A percentile compares a stretch with the other conserved stretches of the same genome.
phyloP scores from a whole-genome alignment of 2,797 vertebrate genomes.

The Bradypus variegatus region DNA sequence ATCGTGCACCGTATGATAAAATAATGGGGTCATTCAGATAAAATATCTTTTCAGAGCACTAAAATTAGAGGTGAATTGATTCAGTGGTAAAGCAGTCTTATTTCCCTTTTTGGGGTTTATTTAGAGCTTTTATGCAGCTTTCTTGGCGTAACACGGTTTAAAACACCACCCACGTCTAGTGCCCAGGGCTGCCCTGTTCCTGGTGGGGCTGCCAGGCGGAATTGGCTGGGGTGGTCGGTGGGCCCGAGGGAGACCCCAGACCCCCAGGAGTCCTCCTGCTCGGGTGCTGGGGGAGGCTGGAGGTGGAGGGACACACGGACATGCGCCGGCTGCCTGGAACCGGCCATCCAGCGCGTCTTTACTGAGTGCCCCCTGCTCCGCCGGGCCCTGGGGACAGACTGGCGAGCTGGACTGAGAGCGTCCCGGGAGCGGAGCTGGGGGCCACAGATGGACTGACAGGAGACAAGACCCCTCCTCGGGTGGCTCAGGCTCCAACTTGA shows the following conservation, averaged over 20 bases:
- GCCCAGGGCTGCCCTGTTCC: rapidly evolving
- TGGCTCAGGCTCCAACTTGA: no score
- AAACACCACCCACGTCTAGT: rapidly evolving
- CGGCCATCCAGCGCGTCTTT: not conserved
- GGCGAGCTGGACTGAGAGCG: not conserved
- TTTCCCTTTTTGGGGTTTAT: slow-evolving; percentile 51
- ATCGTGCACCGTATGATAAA: slow-evolving; percentile 48
- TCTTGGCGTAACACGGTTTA: not conserved
- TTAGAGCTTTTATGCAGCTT: slow-evolving; percentile 43
- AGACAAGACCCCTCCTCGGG: no score
- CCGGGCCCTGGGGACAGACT: not conserved
- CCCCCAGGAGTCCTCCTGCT: not conserved
- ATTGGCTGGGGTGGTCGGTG: not conserved
- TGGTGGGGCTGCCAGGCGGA: not conserved
- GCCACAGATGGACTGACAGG: no score
- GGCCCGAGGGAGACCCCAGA: no score
- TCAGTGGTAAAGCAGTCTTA: slow-evolving; percentile 43
- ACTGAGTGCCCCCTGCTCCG: not conserved
- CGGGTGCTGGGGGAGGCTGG: no score
- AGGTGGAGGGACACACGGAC: not conserved
- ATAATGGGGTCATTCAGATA: slow-evolving; percentile 53
- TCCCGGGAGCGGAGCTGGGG: no score
- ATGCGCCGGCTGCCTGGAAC: not conserved
- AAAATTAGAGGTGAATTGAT: slow-evolving; percentile 53
- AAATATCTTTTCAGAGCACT: slow-evolving; percentile 57